Evolutionary conservation across 2,113 vertebrate genomes (phyloP), one percentile per base, ranked within the genome.

Genomic region (Proterorhinus semilunaris): DNA sequence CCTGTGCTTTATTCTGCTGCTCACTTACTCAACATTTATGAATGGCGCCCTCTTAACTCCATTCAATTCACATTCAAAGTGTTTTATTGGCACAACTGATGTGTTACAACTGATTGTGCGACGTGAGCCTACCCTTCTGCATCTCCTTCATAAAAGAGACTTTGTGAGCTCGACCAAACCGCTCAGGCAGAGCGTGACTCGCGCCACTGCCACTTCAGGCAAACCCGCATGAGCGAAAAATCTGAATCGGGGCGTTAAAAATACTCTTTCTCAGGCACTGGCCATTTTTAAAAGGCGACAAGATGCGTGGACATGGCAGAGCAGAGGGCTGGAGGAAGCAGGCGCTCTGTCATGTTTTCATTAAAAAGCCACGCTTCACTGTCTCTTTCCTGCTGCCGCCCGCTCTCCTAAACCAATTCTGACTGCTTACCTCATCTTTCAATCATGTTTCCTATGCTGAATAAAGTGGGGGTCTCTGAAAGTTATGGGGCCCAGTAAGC

Each of bases 291-390:
- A 57, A 70, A 72, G 63, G 51, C 7, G 27, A 36, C 69, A 67
- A 76, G 66, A 53, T 10, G 76, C 57, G 16, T n/a, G 63, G 45
- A 62, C 53, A 46, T 10, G 6, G 58, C 45, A 48, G 3, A 67
- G 65, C 78, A 74, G 72, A 3, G 44, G 68, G 10, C 13, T 50
- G 51, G 42, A 71, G 42, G 15, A 58, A 21, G 67, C 46, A 10
- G 5, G 68, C 17, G 79, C 83, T 81, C 79, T 84, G 87, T 90
- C 87, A 87, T 90, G 83, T 89, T 90, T 91, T 92, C 91, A 92
- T 92, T 93, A 93, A 92, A 93, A 93, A 92, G 88, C 87, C 86
- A 93, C 90, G 91, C 91, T 93, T 89, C 85, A 83, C 84, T 90
- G 88, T 93, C 90, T 91, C 89, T 88, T 91, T 89, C 86, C 78